phyloP scores from a whole-genome alignment of 2,113 vertebrate genomes.

The Dicrurus megarhynchus region DNA sequence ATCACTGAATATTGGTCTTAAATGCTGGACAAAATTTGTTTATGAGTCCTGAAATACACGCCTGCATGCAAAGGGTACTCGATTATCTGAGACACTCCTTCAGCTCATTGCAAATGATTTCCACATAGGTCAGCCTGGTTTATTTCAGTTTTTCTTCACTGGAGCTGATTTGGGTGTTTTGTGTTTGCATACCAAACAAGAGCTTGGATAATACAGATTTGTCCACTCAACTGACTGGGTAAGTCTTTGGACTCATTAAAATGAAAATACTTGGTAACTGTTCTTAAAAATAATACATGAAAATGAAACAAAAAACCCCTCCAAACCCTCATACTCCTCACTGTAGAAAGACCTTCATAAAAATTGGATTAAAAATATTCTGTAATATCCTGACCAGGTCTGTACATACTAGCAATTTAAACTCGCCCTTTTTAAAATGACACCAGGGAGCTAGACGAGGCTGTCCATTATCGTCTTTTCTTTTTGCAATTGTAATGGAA shows the following conservation, averaged over 20 bases:
- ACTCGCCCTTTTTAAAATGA: slow-evolving; percentile 65
- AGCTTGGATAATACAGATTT: background rate
- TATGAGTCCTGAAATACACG: background rate
- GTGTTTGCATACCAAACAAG: background rate
- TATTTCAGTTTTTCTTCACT: background rate
- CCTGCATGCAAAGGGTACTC: background rate
- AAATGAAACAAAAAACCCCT: background rate
- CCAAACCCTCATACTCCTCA: background rate
- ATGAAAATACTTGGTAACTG: background rate
- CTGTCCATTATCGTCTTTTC: slow-evolving; percentile 51
- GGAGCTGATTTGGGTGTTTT: background rate
- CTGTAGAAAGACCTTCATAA: slow-evolving; percentile 55
- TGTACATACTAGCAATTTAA: slow-evolving; percentile 57
- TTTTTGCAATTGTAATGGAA: slow-evolving; percentile 60
- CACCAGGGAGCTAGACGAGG: slow-evolving; percentile 23
- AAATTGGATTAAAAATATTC: slow-evolving; percentile 64
- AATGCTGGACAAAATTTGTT: background rate
- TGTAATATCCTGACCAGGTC: slow-evolving; percentile 44
- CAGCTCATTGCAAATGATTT: background rate
- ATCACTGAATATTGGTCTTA: background rate
- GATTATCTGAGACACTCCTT: background rate
- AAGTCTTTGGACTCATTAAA: background rate
- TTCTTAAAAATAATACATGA: background rate
- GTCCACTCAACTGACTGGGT: background rate
- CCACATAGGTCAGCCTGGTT: background rate